Evolutionary conservation across 2,113 vertebrate species (phyloP).

Genomic region (Panthera tigris): DNA sequence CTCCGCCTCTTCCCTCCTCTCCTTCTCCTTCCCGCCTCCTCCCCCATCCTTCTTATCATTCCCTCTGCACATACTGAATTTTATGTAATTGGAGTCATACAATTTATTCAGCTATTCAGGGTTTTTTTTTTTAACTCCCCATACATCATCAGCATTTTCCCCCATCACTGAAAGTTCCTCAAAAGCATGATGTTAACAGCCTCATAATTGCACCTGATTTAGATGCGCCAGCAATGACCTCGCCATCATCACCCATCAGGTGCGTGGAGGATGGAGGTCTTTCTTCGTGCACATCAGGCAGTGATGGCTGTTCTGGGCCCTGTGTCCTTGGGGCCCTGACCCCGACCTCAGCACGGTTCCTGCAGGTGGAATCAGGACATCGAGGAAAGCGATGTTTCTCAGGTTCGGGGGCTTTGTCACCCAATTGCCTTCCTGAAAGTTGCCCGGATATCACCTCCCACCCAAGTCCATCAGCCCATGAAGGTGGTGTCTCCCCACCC

Average conservation of each 20-base stretch:
- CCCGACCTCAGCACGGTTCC: neutral
- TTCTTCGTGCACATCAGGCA: neutral
- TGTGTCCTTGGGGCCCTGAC: neutral
- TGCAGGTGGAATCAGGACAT: accelerated
- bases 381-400: neutral
- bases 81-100: slow-evolving; percentile 49
- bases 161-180: slow-evolving; percentile 66
- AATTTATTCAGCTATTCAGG: slow-evolving; percentile 62
- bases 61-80: slow-evolving; percentile 43
- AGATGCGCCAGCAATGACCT: neutral
- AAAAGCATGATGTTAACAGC: slow-evolving; percentile 65
- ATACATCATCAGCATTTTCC: slow-evolving; percentile 62
- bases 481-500: neutral
- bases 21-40: neutral
- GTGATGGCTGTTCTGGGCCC: accelerated
- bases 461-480: accelerated
- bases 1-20: neutral
- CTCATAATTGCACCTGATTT: slow-evolving; percentile 44
- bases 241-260: neutral
- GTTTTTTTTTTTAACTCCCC: neutral
- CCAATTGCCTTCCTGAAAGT: neutral
- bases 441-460: neutral
- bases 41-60: neutral
- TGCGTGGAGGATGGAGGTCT: neutral
- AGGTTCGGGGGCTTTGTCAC: neutral